Evolutionary conservation across 1,140 invertebrate species (phyloP).

Genomic region (Babylonia areolata): DNA sequence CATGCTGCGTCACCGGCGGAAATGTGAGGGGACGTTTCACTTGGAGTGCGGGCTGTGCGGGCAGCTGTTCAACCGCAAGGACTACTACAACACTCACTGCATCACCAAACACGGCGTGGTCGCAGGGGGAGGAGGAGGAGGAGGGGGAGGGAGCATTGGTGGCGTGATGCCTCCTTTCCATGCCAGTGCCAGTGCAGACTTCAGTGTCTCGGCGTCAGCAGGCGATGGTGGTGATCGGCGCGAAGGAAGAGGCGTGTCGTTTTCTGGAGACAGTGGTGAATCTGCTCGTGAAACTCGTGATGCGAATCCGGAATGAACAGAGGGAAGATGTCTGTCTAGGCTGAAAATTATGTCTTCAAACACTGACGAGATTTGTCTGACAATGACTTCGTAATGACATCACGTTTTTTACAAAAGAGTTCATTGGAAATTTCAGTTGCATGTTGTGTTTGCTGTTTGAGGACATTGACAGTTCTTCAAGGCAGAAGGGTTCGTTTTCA

Average conservation of each 20-base stretch:
- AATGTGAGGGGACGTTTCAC: slow-evolving; percentile 30
- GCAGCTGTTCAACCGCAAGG: slow-evolving; percentile 32
- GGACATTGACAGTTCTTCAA: too few relatives aligned
- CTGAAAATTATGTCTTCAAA: too few relatives aligned
- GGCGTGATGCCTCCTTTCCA: neutral
- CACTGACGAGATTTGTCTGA: too few relatives aligned
- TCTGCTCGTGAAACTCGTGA: neutral
- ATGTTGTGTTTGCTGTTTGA: too few relatives aligned
- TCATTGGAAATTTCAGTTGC: too few relatives aligned
- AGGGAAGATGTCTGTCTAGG: neutral
- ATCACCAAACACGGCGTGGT: slow-evolving; percentile 1
- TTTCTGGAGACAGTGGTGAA: neutral
- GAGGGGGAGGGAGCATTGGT: neutral
- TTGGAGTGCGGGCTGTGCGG: slow-evolving; percentile 26
- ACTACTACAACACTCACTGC: slow-evolving; percentile 22
- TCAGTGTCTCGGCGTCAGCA: neutral
- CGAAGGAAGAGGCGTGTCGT: neutral
- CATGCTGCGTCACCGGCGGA: slow-evolving; percentile 28
- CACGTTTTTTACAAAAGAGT: too few relatives aligned
- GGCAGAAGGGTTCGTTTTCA: too few relatives aligned
- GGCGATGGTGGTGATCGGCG: neutral
- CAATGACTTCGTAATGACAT: too few relatives aligned
- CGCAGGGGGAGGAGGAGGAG: neutral
- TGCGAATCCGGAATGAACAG: neutral
- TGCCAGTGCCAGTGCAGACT: neutral